A percentile compares a stretch with the other conserved stretches of the same genome.
Conservation (phyloP, 2,888 invertebrate genomes). For the Pandemis heparana region DNA sequence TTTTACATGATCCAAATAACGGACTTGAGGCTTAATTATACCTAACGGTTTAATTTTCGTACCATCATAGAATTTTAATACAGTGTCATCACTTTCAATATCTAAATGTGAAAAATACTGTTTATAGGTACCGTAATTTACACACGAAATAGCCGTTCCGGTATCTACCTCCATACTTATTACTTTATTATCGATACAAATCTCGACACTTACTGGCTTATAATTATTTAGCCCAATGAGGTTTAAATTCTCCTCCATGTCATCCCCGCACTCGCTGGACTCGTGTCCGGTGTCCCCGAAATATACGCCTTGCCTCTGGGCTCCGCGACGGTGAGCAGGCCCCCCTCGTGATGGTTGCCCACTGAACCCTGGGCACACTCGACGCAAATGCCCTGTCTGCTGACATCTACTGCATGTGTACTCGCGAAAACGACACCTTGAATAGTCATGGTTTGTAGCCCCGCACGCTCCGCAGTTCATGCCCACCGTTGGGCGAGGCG, state of each 20-base stretch:
- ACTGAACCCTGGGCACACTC: constrained; percentile 20
- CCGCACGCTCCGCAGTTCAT: constrained; percentile 6
- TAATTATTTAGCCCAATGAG: constrained; percentile 6
- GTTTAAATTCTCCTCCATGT: background rate
- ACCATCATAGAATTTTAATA: constrained; percentile 11
- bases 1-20: background rate
- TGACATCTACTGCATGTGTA: constrained; percentile 29
- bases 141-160: constrained; percentile 12
- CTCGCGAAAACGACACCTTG: background rate
- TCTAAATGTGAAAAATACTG: background rate
- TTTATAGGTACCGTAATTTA: background rate
- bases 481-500: background rate
- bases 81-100: background rate
- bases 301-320: background rate
- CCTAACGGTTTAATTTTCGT: constrained; percentile 5
- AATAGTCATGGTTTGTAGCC: background rate
- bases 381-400: constrained; percentile 25
- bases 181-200: background rate
- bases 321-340: background rate
- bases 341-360: background rate
- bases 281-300: background rate
- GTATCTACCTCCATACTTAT: constrained; percentile 18
- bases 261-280: constrained; percentile 2
- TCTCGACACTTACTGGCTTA: constrained; percentile 9
- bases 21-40: background rate